A percentile compares a stretch with the other conserved stretches of the same genome.
Conservation (phyloP, 2,888 invertebrate genomes). For the Sesia apiformis region DNA sequence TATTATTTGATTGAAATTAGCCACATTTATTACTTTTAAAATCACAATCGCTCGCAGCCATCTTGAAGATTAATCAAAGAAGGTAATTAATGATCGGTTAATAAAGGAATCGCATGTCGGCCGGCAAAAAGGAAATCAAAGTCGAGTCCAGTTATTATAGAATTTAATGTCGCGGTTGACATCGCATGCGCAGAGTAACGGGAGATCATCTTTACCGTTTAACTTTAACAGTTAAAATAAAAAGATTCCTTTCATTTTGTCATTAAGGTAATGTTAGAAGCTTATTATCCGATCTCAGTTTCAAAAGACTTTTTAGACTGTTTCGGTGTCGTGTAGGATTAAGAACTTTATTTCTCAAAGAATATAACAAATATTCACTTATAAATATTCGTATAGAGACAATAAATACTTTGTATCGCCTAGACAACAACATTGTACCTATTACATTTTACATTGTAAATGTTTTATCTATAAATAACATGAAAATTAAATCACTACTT, state of each 20-base stretch:
- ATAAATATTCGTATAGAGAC: too few species aligned
- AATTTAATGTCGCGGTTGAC: slow-evolving; percentile 49
- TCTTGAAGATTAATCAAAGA: slow-evolving; percentile 44
- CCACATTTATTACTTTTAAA: slow-evolving; percentile 63
- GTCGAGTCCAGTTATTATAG: slow-evolving; percentile 24
- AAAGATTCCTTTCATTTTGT: not conserved
- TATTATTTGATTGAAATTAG: slow-evolving; percentile 72
- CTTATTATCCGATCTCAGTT: too few species aligned
- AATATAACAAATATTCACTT: too few species aligned
- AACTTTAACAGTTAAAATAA: slow-evolving; percentile 33
- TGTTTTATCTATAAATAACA: too few species aligned
- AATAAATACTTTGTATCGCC: too few species aligned
- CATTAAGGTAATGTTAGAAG: not conserved
- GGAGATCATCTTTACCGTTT: slow-evolving; percentile 41
- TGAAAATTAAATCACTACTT: too few species aligned
- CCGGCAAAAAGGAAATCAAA: slow-evolving; percentile 16
- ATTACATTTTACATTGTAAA: too few species aligned
- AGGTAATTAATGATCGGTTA: slow-evolving; percentile 46
- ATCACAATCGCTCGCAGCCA: slow-evolving; percentile 39
- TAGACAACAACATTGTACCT: too few species aligned
- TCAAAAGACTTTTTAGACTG: too few species aligned
- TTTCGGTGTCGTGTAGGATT: too few species aligned
- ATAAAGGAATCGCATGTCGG: slow-evolving; percentile 24
- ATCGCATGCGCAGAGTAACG: slow-evolving; percentile 49
- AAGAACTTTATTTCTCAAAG: too few species aligned